Evolutionary conservation across 2,888 invertebrate species (phyloP).

Genomic region (Cataglyphis livida): DNA sequence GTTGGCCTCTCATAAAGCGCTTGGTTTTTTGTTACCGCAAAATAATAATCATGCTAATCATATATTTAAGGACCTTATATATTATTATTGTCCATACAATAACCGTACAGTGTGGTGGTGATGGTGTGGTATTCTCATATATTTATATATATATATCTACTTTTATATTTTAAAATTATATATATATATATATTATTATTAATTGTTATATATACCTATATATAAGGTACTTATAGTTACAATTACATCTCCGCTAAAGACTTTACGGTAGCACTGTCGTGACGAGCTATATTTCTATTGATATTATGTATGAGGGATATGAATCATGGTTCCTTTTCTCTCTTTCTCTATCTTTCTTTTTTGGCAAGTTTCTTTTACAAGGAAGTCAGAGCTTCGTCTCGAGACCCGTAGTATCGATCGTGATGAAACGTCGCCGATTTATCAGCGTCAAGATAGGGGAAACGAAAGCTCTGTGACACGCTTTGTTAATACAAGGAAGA

Average conservation of each 20-base stretch:
- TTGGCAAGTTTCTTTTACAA: constrained; percentile 61
- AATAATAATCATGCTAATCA: constrained; percentile 63
- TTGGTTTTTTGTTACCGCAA: background rate
- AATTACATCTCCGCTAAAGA: constrained; percentile 76
- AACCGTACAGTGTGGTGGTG: constrained; percentile 70
- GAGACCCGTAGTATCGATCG: constrained; percentile 59
- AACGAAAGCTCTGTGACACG: constrained; percentile 13
- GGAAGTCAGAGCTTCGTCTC: constrained; percentile 46
- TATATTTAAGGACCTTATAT: constrained; percentile 83
- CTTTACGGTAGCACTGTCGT: constrained; percentile 74
- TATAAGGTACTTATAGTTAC: constrained; percentile 78
- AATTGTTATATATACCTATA: constrained; percentile 73
- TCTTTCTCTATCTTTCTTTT: constrained; percentile 55
- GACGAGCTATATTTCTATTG: constrained; percentile 73
- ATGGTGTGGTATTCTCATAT: constrained; percentile 72
- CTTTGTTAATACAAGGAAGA: constrained; percentile 17
- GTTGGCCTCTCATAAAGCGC: background rate
- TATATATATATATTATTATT: constrained; percentile 58
- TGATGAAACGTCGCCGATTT: constrained; percentile 33
- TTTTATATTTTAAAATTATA: constrained; percentile 71
- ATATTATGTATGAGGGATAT: constrained; percentile 72
- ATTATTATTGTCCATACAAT: constrained; percentile 85
- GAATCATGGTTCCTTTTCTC: constrained; percentile 63
- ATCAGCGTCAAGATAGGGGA: background rate
- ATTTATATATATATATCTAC: constrained; percentile 70